phyloP scores from a whole-genome alignment of 23 tunicate genomes.

The Oikopleura vanhoeffeni region DNA sequence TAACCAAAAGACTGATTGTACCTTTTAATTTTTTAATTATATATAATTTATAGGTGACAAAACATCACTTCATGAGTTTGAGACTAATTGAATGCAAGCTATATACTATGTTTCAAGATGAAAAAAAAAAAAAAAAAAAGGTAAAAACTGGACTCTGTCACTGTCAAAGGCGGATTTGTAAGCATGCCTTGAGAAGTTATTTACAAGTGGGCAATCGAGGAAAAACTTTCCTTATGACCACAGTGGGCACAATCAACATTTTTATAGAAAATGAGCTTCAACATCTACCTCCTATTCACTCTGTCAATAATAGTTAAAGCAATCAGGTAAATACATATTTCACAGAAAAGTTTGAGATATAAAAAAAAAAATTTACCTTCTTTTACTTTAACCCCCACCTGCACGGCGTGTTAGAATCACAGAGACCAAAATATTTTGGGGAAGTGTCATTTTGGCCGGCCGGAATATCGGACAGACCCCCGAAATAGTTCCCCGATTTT shows the following conservation, averaged over 20 bases:
- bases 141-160: neutral
- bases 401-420: too few species aligned
- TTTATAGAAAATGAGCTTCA: slow-evolving; percentile 47
- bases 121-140: neutral
- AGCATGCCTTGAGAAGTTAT: neutral
- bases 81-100: slow-evolving; percentile 90
- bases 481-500: too few species aligned
- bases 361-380: too few species aligned
- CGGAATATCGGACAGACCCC: too few species aligned
- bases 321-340: too few species aligned
- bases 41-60: neutral
- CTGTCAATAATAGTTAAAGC: slow-evolving; percentile 56
- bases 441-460: too few species aligned
- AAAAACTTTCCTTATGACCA: neutral
- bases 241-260: neutral
- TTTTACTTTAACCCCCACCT: too few species aligned
- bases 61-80: slow-evolving; percentile 57
- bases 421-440: too few species aligned
- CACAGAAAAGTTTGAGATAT: too few species aligned
- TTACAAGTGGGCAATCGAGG: neutral
- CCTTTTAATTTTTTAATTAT: too few species aligned
- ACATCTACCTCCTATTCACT: slow-evolving; percentile 67
- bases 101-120: too few species aligned
- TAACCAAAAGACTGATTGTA: too few species aligned
- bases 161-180: neutral